A percentile compares a stretch with the other conserved stretches of the same genome.
These are phyloP conservation scores for Phthorimaea operculella DNA, from an alignment of 1,140 invertebrate genomes.

Conservation along the genomic window DNA sequence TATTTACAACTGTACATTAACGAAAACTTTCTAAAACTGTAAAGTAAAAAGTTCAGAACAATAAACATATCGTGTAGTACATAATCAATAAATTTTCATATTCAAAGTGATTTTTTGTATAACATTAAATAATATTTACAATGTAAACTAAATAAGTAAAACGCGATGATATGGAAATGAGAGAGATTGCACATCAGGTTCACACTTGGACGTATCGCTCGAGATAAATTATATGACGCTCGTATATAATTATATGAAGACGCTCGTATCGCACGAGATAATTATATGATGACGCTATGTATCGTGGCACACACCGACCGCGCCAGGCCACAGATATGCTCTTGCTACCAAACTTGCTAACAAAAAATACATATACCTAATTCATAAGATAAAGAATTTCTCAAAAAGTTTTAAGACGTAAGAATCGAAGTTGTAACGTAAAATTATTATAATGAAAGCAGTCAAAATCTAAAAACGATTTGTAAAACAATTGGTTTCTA, in stretches of 20 bases:
- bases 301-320: constrained; percentile 22
- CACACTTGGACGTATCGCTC: constrained; percentile 54
- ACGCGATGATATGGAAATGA: constrained; percentile 61
- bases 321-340: constrained; percentile 13
- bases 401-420: too few relatives aligned
- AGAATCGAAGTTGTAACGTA: too few relatives aligned
- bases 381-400: too few relatives aligned
- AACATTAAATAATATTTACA: constrained; percentile 66
- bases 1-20: constrained; percentile 67
- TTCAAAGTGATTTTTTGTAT: constrained; percentile 42
- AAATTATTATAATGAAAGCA: too few relatives aligned
- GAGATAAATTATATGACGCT: too few relatives aligned
- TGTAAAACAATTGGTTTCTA: too few relatives aligned
- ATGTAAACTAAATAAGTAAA: constrained; percentile 49
- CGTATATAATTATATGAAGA: background rate
- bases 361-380: background rate
- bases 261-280: too few relatives aligned
- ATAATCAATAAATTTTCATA: constrained; percentile 52
- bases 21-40: constrained; percentile 51
- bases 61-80: constrained; percentile 44
- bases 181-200: constrained; percentile 63
- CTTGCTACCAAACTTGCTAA: background rate
- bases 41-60: constrained; percentile 56
- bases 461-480: too few relatives aligned
- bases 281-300: constrained; percentile 24